These are phyloP conservation scores for Salvelinus namaycush DNA, from an alignment of 2,113 vertebrate genomes.

Conservation along the genomic window DNA sequence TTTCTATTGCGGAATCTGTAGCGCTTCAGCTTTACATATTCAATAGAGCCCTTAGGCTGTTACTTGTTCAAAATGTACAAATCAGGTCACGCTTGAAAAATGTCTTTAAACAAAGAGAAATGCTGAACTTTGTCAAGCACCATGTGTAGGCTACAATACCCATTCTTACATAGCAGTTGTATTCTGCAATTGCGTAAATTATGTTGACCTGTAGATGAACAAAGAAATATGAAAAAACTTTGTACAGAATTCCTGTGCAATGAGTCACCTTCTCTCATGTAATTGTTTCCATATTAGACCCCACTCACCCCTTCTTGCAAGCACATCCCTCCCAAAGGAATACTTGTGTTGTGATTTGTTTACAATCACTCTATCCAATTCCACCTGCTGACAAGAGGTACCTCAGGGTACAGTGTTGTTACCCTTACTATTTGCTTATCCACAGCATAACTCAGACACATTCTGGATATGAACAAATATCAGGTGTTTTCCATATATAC, in stretches of 20 bases:
- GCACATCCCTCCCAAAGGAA: constrained; percentile 48
- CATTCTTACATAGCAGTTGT: constrained; percentile 3
- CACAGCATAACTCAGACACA: no score
- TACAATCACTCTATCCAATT: no score
- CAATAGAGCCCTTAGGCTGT: no score
- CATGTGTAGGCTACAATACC: not conserved
- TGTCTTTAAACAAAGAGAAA: no score
- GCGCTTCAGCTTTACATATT: no score
- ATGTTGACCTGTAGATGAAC: constrained; percentile 65
- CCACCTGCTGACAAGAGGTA: not conserved
- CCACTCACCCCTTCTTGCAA: constrained; percentile 59
- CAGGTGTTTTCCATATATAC: not conserved
- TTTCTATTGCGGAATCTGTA: no score
- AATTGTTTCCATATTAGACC: constrained; percentile 78
- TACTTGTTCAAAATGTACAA: no score
- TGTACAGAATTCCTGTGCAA: constrained; percentile 70
- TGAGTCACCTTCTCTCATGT: constrained; percentile 72
- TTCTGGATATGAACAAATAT: no score
- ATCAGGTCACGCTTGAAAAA: no score
- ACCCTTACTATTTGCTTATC: no score
- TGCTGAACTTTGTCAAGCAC: not conserved
- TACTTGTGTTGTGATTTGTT: no score
- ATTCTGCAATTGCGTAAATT: constrained; percentile 33
- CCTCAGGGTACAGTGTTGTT: not conserved
- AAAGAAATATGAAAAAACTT: constrained; percentile 45